Base-by-base conservation (phyloP, 1,140 invertebrate genomes). In the Drosophila bocki region DNA sequence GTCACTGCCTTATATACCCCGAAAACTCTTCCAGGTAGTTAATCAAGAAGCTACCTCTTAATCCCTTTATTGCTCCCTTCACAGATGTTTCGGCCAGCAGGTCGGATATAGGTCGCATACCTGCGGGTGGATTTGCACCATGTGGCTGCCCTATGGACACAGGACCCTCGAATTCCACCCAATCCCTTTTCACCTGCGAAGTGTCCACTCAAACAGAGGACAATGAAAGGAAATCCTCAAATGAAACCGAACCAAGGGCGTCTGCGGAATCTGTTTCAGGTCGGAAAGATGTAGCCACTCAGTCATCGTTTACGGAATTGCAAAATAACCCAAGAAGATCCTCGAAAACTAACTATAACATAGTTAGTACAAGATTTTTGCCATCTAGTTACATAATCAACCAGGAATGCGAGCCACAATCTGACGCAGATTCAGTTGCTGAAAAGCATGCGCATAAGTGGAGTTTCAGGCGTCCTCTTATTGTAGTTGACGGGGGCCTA, bases 1-100 rank as follows among this genome's bases (percentile, higher is more conserved):
- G 33, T 67, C 7, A 6, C 26, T 7, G 11, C 26, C 67, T 82
- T 82, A 56, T 86, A 80, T 82, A 86, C 37, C 37, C 13, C 37
- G 8, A 48, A 51, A 22, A 19, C 32, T 42, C 5, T 9, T n/a
- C 0, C 65, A 84, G 80, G 80, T 80, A 75, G 41, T 37, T 9
- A 12, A n/a, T 4, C 0, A 2, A 4, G 11, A 50, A n/a, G 4
- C 13, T n/a, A 26, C 35, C 15, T 32, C 6, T 0, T 19, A 78
- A 70, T 50, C 44, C 22, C 3, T 64, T 67, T 77, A 58, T 61
- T 44, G 19, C 32, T 11, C 53, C 48, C 51, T 15, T 15, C 45
- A 22, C 80, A 84, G 82, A 81, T 86, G 82, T 19, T 37, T 12
- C 29, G 11, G 26, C 33, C 41, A 26, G 35, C 33, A 13, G n/a